Evolutionary conservation across 2,888 invertebrate genomes (phyloP).

Genomic region (Caenorhabditis sp.): DNA sequence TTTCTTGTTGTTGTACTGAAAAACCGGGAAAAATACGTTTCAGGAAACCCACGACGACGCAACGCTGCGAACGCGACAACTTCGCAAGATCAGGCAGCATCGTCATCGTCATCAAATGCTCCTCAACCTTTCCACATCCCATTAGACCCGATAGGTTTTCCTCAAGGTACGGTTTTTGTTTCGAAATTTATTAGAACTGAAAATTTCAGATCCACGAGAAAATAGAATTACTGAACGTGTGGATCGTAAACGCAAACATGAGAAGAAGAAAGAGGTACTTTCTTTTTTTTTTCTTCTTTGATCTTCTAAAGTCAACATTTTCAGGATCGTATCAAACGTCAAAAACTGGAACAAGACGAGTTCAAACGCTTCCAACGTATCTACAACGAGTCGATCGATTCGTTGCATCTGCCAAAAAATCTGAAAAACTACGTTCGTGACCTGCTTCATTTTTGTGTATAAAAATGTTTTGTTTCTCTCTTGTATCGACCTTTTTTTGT

Average conservation of each 20-base stretch:
- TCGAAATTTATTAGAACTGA: no score
- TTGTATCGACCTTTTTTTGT: background rate
- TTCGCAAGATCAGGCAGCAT: no score
- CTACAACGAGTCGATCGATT: background rate
- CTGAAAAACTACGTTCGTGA: background rate
- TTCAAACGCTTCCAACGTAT: background rate
- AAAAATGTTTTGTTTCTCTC: background rate
- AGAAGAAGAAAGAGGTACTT: background rate
- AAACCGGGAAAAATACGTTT: no score
- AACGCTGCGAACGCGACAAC: no score
- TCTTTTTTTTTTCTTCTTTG: background rate
- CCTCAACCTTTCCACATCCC: no score
- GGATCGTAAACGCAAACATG: background rate
- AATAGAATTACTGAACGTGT: background rate
- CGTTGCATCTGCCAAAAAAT: background rate
- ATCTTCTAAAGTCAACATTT: background rate
- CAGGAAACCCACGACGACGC: no score
- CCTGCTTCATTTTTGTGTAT: background rate
- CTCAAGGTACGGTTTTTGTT: no score
- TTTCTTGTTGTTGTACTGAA: no score
- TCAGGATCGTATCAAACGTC: background rate
- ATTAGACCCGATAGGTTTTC: no score
- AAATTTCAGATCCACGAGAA: no score
- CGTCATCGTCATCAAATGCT: no score
- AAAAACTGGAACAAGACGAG: background rate